Base-by-base conservation (phyloP, 2,113 vertebrate genomes). In the Sturnira hondurensis region DNA sequence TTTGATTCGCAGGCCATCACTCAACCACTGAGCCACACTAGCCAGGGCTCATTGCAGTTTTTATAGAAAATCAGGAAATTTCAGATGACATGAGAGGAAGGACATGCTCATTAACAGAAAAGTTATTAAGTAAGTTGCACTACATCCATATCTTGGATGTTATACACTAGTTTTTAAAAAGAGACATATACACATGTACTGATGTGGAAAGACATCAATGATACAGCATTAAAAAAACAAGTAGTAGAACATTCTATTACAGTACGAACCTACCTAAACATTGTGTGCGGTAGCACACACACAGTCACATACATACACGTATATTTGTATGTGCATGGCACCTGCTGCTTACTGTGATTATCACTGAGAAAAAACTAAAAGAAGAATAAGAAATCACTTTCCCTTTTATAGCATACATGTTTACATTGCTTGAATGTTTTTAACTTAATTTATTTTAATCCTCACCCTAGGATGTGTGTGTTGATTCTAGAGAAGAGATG, bases 11-110 rank as follows among this genome's bases (percentile, higher is more conserved):
- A 16, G 50, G 50, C 50, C 50, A 52, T 15, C 50, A 2, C 50
- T 17, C 15, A 52, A 17, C 16, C 50, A 52, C 16, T 52, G 50
- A 52, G 50, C 50, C 50, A 52, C 50, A 52, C 50, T 16, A 52
- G 50, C 50, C 50, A 52, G 16, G 16, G 50, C 50, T 87, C 78
- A 56, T 33, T 73, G 41, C 19, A 33, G 13, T n/a, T 70, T 94
- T 93, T 89, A 56, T 36, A 58, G n/a, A 85, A 83, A 90, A 85
- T 82, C 13, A 89, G 14, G n/a, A 88, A 91, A 82, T 61, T 28
- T 61, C 58, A 12, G 24, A 61, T 61, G 58, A 26, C 58, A 26
- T 4, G 24, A 28, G 58, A 61, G 58, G 3, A 74, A 90, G 78
- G 33, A 52, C 41, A 70, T 77, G 67, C 41, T 73, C 20, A 87